Percentiles rank a stretch among this genome's conserved stretches.
These are phyloP conservation scores for Parnassius mnemosyne DNA, from an alignment of 2,888 invertebrate species.

Conservation along the genomic window DNA sequence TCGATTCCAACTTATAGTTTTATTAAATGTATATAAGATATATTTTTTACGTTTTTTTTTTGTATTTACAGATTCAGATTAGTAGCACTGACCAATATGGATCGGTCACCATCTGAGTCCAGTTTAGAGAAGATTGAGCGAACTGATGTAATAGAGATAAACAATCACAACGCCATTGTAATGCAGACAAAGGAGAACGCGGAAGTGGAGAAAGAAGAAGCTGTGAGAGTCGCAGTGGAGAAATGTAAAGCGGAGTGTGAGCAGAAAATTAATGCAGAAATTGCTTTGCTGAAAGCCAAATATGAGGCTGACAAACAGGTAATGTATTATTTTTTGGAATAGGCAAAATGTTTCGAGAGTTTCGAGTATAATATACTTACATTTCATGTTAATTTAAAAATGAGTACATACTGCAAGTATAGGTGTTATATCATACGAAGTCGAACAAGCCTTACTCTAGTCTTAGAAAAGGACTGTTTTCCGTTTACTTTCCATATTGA, in stretches of 20 bases:
- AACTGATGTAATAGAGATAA: slow-evolving; percentile 82
- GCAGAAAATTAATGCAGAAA: slow-evolving; percentile 64
- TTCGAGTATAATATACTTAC: no score
- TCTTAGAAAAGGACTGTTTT: no score
- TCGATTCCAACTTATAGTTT: not conserved
- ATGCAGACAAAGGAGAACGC: slow-evolving; percentile 85
- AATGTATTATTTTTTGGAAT: not conserved
- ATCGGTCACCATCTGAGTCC: slow-evolving; percentile 88
- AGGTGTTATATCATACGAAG: no score
- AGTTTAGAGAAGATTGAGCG: slow-evolving; percentile 89
- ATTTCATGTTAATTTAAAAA: no score
- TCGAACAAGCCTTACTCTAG: no score
- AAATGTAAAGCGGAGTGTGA: slow-evolving; percentile 82
- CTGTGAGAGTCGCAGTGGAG: slow-evolving; percentile 70
- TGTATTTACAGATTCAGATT: slow-evolving; percentile 81
- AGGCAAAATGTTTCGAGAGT: no score
- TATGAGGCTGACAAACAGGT: slow-evolving; percentile 79
- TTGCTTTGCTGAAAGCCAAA: slow-evolving; percentile 59
- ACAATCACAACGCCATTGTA: slow-evolving; percentile 84
- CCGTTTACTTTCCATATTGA: no score
- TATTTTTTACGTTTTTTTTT: slow-evolving; percentile 1
- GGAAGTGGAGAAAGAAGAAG: slow-evolving; percentile 80
- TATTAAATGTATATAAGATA: not conserved
- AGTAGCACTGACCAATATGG: slow-evolving; percentile 87
- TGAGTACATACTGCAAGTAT: no score